Evolutionary conservation across 2,888 invertebrate species (phyloP).

Genomic region (Auanema freiburgensis): DNA sequence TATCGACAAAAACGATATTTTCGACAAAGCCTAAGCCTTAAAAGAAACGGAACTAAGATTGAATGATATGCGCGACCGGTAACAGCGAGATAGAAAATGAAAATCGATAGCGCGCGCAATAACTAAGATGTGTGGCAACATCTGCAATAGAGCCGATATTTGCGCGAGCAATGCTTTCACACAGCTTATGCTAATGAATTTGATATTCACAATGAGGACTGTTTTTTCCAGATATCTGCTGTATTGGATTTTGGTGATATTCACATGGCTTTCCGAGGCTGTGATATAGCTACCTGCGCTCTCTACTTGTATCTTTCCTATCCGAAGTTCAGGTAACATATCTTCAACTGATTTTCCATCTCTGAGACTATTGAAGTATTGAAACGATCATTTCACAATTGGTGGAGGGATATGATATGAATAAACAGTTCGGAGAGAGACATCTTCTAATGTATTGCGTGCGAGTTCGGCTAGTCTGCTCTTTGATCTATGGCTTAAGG

Average conservation of each 20-base stretch:
- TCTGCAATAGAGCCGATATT: too few relatives aligned
- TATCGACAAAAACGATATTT: too few relatives aligned
- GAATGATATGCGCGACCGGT: too few relatives aligned
- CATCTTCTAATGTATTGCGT: conserved; percentile 9
- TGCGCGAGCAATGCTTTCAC: too few relatives aligned
- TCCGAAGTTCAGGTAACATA: not conserved
- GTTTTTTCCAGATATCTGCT: conserved; percentile 7
- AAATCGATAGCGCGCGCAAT: too few relatives aligned
- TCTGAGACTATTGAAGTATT: not conserved
- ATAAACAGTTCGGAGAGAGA: conserved; percentile 3
- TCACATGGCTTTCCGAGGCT: conserved; percentile 10
- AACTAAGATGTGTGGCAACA: too few relatives aligned
- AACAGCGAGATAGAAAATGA: too few relatives aligned
- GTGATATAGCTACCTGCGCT: conserved; percentile 13
- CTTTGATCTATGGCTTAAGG: conserved; percentile 18
- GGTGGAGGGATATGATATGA: too few relatives aligned
- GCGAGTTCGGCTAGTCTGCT: conserved; percentile 14
- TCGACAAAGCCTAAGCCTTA: too few relatives aligned
- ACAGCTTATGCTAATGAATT: too few relatives aligned
- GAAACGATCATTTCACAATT: not conserved
- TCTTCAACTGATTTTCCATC: not conserved
- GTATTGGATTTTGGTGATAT: conserved; percentile 20
- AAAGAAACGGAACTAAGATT: too few relatives aligned
- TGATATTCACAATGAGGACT: too few relatives aligned
- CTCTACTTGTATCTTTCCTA: conserved; percentile 18